Conservation (phyloP, 2,113 vertebrate species). For the Eulemur rufifrons region DNA sequence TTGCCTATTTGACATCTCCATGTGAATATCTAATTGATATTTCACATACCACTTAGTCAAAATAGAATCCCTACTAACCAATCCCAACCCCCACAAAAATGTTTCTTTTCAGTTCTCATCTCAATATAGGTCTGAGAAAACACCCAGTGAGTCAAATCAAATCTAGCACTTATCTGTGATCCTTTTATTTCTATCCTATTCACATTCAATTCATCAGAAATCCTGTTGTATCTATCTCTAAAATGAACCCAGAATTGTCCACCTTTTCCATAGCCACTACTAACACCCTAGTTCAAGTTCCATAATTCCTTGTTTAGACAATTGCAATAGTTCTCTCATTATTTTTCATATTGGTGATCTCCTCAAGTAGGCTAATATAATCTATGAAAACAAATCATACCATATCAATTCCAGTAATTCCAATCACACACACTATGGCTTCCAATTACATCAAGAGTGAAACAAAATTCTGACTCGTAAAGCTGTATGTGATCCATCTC, state of each 20-base stretch:
- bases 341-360: not conserved
- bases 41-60: not conserved
- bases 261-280: not conserved
- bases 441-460: not conserved
- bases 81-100: too few relatives aligned
- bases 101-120: not conserved
- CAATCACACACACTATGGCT: not conserved
- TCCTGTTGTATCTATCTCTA: not conserved
- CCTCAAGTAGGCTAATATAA: not conserved
- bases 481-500: not conserved
- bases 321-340: not conserved
- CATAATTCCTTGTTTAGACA: not conserved
- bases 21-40: not conserved
- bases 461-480: not conserved
- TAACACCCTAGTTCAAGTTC: not conserved
- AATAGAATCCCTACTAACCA: not conserved
- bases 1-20: not conserved
- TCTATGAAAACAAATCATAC: not conserved
- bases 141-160: not conserved
- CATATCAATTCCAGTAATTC: not conserved
- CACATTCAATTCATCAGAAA: not conserved
- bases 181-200: not conserved
- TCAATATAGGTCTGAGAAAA: not conserved
- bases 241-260: not conserved
- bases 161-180: not conserved